These are phyloP conservation scores for Microcebus tavaratra DNA, from an alignment of 2,113 vertebrate genomes.

Conservation along the genomic window DNA sequence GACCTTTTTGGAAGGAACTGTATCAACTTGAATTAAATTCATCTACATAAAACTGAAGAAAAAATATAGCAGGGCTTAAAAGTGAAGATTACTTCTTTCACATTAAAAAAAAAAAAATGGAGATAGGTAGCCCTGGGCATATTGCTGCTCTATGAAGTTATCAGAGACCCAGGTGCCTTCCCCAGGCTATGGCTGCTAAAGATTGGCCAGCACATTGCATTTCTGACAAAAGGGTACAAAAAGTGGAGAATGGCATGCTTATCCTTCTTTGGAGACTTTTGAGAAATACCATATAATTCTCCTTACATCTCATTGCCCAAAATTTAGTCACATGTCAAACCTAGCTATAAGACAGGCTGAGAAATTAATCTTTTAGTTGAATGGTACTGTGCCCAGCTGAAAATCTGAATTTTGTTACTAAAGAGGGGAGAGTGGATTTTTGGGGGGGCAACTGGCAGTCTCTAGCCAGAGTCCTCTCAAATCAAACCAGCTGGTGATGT, in stretches of 20 bases:
- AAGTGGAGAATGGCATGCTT: background rate
- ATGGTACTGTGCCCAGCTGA: background rate
- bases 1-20: background rate
- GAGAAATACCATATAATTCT: background rate
- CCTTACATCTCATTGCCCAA: background rate
- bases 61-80: background rate
- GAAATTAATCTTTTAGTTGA: background rate
- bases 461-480: background rate
- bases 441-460: background rate
- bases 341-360: background rate
- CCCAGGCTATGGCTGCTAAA: background rate
- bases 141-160: background rate
- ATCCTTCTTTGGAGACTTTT: background rate
- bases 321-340: background rate
- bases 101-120: background rate
- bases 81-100: background rate
- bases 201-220: background rate
- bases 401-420: background rate
- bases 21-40: background rate
- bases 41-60: background rate
- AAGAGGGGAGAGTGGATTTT: background rate
- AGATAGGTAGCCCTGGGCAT: background rate
- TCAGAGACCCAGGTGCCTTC: background rate
- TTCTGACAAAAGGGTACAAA: background rate
- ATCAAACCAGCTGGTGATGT: background rate